Conservation (phyloP, 2,888 invertebrate species). For the Protodeltote pygarga region DNA sequence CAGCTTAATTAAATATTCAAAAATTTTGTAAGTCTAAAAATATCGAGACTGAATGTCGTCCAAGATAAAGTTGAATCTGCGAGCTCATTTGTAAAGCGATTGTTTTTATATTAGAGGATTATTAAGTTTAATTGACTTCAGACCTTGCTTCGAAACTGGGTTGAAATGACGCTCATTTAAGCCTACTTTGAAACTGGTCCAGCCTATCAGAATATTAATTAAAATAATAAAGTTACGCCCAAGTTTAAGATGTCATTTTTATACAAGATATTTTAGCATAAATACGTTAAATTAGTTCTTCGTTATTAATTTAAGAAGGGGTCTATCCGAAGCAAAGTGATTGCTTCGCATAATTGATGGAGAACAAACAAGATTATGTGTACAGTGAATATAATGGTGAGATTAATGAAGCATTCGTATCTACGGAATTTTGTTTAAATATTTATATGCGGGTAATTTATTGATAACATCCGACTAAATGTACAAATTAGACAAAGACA, state of each 20-base stretch:
- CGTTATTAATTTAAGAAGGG: conserved; percentile 38
- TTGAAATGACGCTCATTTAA: conserved; percentile 67
- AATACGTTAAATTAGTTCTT: conserved; percentile 47
- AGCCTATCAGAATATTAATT: conserved; percentile 60
- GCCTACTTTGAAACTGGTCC: conserved; percentile 53
- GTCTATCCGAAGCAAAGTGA: conserved; percentile 36
- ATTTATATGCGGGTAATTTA: conserved; percentile 14
- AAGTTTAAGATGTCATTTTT: conserved; percentile 40
- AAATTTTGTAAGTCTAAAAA: conserved; percentile 20
- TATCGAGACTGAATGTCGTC: conserved; percentile 22
- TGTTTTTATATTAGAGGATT: conserved; percentile 73
- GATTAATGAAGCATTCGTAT: conserved; percentile 26
- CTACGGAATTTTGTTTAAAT: conserved; percentile 7
- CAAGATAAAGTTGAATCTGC: conserved; percentile 63
- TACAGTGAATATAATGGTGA: conserved; percentile 36
- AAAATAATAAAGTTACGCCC: conserved; percentile 48
- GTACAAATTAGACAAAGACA: background rate
- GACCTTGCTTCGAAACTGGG: conserved; percentile 63
- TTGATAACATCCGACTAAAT: conserved; percentile 12
- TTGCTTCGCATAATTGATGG: conserved; percentile 51
- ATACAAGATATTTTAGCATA: conserved; percentile 37
- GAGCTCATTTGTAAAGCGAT: conserved; percentile 68
- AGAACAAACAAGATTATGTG: conserved; percentile 34
- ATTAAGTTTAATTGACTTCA: conserved; percentile 82
- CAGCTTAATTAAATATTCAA: conserved; percentile 12